A percentile compares a stretch with the other conserved stretches of the same genome.
These are phyloP conservation scores for Semnornis frantzii DNA, from an alignment of 2,113 vertebrate genomes.

Conservation along the genomic window DNA sequence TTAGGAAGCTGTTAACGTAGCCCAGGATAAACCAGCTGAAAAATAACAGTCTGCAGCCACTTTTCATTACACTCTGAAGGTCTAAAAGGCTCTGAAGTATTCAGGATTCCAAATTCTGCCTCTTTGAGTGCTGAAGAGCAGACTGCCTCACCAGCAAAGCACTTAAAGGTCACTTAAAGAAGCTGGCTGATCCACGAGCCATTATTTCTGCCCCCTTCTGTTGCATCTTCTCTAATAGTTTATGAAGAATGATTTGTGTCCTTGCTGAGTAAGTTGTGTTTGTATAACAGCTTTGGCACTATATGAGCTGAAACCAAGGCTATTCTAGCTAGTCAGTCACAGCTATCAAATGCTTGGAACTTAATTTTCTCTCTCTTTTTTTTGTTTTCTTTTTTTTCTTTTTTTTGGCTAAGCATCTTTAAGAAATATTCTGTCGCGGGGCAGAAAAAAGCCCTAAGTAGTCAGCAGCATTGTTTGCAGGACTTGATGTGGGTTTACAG, in stretches of 20 bases:
- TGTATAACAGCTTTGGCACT: constrained; percentile 39
- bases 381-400: background rate
- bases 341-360: constrained; percentile 46
- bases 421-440: constrained; percentile 51
- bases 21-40: constrained; percentile 36
- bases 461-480: constrained; percentile 46
- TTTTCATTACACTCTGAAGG: constrained; percentile 40
- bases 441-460: constrained; percentile 28
- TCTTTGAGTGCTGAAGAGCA: background rate
- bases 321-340: constrained; percentile 28
- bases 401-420: constrained; percentile 30
- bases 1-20: constrained; percentile 39
- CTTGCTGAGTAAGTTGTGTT: constrained; percentile 54
- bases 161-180: background rate
- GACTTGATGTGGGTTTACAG: constrained; percentile 28
- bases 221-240: constrained; percentile 39
- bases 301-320: constrained; percentile 7
- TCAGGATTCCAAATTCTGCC: background rate
- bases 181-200: background rate
- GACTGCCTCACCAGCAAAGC: constrained; percentile 18
- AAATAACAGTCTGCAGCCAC: constrained; percentile 13
- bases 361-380: constrained; percentile 42
- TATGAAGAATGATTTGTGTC: constrained; percentile 46
- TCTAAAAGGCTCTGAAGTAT: background rate
- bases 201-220: constrained; percentile 21